Percentiles rank a stretch among this genome's conserved stretches.
Conservation (phyloP, 2,113 vertebrate genomes). For the Hyperopisus bebe region DNA sequence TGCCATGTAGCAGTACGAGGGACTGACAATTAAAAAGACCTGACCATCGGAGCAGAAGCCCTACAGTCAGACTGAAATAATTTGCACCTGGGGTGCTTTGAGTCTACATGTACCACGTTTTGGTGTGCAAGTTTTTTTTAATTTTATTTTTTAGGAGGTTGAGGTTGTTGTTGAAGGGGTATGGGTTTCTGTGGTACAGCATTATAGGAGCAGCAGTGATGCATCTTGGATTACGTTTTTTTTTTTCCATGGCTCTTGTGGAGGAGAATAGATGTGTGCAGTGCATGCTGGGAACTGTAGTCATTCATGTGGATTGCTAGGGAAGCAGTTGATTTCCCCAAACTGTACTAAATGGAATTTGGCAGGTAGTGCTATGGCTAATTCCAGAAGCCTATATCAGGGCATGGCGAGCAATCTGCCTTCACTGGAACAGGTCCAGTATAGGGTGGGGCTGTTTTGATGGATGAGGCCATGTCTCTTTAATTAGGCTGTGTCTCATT, state of each 20-base stretch:
- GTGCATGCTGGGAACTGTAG: neutral
- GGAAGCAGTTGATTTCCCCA: neutral
- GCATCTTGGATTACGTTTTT: neutral
- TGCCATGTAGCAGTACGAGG: neutral
- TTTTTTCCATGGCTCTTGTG: neutral
- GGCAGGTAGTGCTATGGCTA: neutral
- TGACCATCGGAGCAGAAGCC: neutral
- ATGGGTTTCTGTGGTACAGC: neutral
- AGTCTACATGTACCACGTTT: neutral
- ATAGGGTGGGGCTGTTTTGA: neutral
- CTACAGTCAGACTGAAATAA: neutral
- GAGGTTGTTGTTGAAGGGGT: neutral
- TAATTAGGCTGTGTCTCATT: no score
- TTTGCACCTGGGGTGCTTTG: neutral
- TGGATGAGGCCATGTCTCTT: neutral
- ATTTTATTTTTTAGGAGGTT: neutral
- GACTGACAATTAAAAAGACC: neutral
- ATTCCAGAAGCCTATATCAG: neutral
- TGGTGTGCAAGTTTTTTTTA: neutral
- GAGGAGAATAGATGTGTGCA: neutral
- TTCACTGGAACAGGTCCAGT: neutral
- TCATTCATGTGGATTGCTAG: neutral
- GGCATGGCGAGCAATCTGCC: neutral
- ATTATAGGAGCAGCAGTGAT: neutral
- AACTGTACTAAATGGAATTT: neutral